phyloP scores from a whole-genome alignment of 2,888 invertebrate species.

The Drosophila cracens region DNA sequence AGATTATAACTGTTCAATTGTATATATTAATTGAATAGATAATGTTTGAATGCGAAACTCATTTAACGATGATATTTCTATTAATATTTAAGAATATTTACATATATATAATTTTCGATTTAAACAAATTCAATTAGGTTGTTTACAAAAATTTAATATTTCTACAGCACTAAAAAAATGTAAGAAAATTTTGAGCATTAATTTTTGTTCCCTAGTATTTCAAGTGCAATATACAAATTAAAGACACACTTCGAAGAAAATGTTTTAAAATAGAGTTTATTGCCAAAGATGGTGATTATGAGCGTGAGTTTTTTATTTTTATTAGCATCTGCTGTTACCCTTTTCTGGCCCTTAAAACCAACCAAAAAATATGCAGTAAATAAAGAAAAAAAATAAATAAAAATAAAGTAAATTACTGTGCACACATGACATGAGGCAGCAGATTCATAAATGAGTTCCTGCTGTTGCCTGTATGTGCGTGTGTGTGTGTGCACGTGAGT shows the following conservation, averaged over 20 bases:
- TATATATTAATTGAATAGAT: not conserved
- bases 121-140: not conserved
- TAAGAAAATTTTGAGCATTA: not conserved
- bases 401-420: constrained; percentile 17
- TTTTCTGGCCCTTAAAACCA: constrained; percentile 8
- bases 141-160: not conserved
- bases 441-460: constrained; percentile 59
- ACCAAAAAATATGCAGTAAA: not conserved
- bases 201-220: not conserved
- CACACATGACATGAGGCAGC: constrained; percentile 66
- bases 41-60: not conserved
- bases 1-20: not conserved
- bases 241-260: not conserved
- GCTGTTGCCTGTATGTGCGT: constrained; percentile 8
- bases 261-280: not conserved
- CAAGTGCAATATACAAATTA: not conserved
- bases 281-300: not conserved
- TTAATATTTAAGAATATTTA: not conserved
- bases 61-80: not conserved
- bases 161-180: not conserved
- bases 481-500: constrained; percentile 49
- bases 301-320: not conserved
- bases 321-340: constrained; percentile 30
- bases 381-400: constrained; percentile 14
- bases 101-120: not conserved